Conservation (phyloP, 2,113 vertebrate species). For the Plestiodon gilberti region DNA sequence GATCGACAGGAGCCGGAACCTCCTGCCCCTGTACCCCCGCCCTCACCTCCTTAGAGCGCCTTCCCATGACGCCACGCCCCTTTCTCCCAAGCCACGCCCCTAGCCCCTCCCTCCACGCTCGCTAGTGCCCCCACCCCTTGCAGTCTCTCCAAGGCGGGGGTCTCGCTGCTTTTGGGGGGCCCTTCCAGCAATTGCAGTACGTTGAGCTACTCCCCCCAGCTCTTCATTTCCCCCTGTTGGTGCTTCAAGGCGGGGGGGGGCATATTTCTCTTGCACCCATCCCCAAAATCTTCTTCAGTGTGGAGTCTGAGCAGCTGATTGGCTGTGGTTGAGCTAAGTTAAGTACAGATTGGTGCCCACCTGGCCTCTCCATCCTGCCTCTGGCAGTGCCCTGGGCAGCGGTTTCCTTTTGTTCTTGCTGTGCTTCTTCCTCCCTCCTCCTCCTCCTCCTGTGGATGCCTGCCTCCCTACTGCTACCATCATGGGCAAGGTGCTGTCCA, state of each 20-base stretch:
- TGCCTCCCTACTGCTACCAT: conserved; percentile 72
- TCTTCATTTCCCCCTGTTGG: too few relatives aligned
- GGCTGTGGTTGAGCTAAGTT: background rate
- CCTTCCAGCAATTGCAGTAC: too few relatives aligned
- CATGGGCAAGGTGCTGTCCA: conserved; percentile 99
- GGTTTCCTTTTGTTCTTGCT: conserved; percentile 11
- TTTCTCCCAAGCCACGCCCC: background rate
- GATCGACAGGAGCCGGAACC: background rate
- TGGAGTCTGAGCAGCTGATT: background rate
- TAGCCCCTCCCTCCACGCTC: background rate
- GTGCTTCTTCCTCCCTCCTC: too few relatives aligned
- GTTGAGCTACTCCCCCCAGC: too few relatives aligned
- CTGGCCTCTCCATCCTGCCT: background rate
- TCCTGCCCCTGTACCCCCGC: conserved; percentile 55
- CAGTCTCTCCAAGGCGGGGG: background rate
- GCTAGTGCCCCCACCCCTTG: too few relatives aligned
- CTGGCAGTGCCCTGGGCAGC: background rate
- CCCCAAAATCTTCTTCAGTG: too few relatives aligned
- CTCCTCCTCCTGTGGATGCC: conserved; percentile 18
- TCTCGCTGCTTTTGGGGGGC: background rate
- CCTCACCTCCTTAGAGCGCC: background rate
- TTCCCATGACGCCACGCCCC: conserved; percentile 1
- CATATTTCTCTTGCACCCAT: too few relatives aligned
- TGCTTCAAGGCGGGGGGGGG: too few relatives aligned
- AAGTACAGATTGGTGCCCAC: background rate